Percentiles rank a stretch among this genome's conserved stretches.
phyloP scores from a whole-genome alignment of 2,113 vertebrate genomes.

The Colistium nudipinnis region DNA sequence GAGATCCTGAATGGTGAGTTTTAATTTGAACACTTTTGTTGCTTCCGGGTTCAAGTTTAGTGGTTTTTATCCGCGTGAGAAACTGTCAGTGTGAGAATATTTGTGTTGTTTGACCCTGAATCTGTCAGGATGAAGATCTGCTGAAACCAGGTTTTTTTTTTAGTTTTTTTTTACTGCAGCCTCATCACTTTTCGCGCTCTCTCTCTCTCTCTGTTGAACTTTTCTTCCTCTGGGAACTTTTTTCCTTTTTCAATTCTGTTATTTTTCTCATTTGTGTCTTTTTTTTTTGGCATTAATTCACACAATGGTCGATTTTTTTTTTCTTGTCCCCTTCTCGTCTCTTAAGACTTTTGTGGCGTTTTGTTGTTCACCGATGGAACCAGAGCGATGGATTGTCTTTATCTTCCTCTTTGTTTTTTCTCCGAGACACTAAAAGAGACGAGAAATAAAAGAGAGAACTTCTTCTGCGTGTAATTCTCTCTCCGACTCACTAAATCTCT shows the following conservation, averaged over 20 bases:
- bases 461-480: constrained; percentile 28
- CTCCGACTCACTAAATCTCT: constrained; percentile 44
- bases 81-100: not conserved
- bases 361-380: too few relatives aligned
- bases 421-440: not conserved
- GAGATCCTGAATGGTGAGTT: too few relatives aligned
- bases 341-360: too few relatives aligned
- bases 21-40: too few relatives aligned
- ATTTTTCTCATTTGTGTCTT: not conserved
- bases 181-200: constrained; percentile 8
- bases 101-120: not conserved
- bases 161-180: constrained; percentile 7
- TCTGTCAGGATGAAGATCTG: not conserved
- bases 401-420: not conserved
- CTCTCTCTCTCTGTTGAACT: not conserved
- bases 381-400: not conserved
- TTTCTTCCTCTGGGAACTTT: not conserved
- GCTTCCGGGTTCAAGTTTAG: too few relatives aligned
- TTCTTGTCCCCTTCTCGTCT: too few relatives aligned
- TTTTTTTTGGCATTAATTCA: too few relatives aligned
- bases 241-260: constrained; percentile 12
- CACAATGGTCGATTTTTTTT: too few relatives aligned
- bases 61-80: not conserved
- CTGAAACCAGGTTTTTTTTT: constrained; percentile 20
- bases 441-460: constrained; percentile 26